Evolutionary conservation across 2,888 invertebrate genomes (phyloP).

Genomic region (Tridacna gigas): DNA sequence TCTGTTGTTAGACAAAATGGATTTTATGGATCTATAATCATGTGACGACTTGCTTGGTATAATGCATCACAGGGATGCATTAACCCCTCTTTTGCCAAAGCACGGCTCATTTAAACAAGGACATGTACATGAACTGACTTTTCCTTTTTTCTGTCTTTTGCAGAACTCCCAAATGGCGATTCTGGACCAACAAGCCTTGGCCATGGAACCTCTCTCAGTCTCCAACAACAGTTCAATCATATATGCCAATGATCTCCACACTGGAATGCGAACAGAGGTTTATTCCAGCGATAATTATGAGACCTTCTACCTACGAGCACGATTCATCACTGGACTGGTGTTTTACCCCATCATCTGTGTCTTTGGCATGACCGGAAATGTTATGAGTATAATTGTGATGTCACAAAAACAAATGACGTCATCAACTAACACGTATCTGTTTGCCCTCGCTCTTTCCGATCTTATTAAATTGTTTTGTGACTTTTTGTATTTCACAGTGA

Average conservation of each 20-base stretch:
- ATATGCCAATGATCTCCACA: slow-evolving; percentile 12
- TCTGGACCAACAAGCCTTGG: slow-evolving; percentile 5
- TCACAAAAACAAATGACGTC: slow-evolving; percentile 79
- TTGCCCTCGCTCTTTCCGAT: slow-evolving; percentile 82
- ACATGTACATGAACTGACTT: too few relatives aligned
- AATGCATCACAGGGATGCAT: too few relatives aligned
- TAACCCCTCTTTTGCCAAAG: too few relatives aligned
- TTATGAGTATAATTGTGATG: slow-evolving; percentile 81
- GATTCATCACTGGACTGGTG: slow-evolving; percentile 80
- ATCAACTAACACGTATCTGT: slow-evolving; percentile 82
- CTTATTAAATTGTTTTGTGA: slow-evolving; percentile 82
- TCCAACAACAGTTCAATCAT: slow-evolving; percentile 15
- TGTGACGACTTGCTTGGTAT: too few relatives aligned
- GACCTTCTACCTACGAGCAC: slow-evolving; percentile 78
- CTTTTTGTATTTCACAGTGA: slow-evolving; percentile 81
- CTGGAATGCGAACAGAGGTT: slow-evolving; percentile 5
- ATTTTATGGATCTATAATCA: too few relatives aligned
- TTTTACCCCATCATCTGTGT: slow-evolving; percentile 81
- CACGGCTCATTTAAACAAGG: too few relatives aligned
- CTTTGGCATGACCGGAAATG: slow-evolving; percentile 81
- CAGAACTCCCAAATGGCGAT: slow-evolving; percentile 46
- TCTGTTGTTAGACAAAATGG: too few relatives aligned
- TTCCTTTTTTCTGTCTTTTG: slow-evolving; percentile 1
- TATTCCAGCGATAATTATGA: slow-evolving; percentile 61
- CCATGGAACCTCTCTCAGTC: slow-evolving; percentile 13